Base-by-base conservation (phyloP, 2,113 vertebrate genomes). In the Canis aureus region DNA sequence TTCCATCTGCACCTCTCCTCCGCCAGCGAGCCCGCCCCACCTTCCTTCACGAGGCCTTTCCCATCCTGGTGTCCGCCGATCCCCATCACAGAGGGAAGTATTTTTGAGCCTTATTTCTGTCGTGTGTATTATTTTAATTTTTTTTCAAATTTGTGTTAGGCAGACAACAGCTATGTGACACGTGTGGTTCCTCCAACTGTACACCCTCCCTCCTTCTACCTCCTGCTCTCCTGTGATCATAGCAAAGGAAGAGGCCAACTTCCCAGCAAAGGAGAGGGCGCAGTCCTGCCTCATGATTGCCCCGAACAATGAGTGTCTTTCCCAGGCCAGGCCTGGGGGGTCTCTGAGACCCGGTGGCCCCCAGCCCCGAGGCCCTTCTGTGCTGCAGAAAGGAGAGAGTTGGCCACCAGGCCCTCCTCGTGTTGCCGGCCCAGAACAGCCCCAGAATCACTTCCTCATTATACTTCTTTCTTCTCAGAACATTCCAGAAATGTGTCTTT, bases 101-200 rank as follows among this genome's bases (percentile, higher is more conserved):
- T 32, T 73, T 73, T 73, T 78, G 60, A 94, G 62, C 53, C 71
- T 60, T 55, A 16, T 78, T 96, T 92, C 60, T 96, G 25, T 71
- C 11, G 5, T 80, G 78, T 76, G 20, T 73, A 85, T 69, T 88
- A 73, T 69, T 51, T 94, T 81, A 60, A 73, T 60, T 62, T 94
- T 43, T 43, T 90, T 90, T 59, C 8, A 59, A 80, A 29, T 62
- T 62, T 69, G 32, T 86, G 80, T 96, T 57, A 29, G 80, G 49
- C 32, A 95, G 83, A 90, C 55, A 87, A n/a, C 59, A 69, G 78
- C 55, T 67, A 9, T 38, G 29, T 22, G 86, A 81, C 93, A 69
- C 12, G 5, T 85, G 38, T 85, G 38, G 32, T 60, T 93, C 85
- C 66, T 86, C 51, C 27, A 49, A 73, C 19, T 55, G 0, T 23